These are phyloP conservation scores for Pollenia labialis DNA, from an alignment of 2,888 invertebrate species.

Conservation along the genomic window DNA sequence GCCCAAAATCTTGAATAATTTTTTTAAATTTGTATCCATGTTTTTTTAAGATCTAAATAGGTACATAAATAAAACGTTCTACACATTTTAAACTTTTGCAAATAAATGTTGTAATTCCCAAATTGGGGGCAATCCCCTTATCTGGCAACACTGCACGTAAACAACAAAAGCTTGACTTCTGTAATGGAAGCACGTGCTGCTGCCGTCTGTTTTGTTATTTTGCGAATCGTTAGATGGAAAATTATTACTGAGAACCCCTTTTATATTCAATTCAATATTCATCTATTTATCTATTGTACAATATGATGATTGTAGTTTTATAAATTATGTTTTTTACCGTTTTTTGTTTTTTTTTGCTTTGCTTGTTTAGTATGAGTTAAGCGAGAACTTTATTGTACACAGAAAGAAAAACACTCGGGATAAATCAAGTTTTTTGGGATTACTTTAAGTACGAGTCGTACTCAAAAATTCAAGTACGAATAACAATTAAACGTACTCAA, in stretches of 20 bases:
- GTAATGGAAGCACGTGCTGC: slow-evolving; percentile 48
- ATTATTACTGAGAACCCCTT: slow-evolving; percentile 9
- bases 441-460: too few relatives aligned
- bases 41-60: too few relatives aligned
- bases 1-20: too few relatives aligned
- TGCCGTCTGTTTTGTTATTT: slow-evolving; percentile 17
- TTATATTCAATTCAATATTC: slow-evolving; percentile 10
- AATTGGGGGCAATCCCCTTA: background rate
- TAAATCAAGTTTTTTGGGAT: too few relatives aligned
- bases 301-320: slow-evolving; percentile 1
- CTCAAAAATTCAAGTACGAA: too few relatives aligned
- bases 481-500: too few relatives aligned
- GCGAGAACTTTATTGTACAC: background rate
- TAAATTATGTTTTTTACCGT: background rate
- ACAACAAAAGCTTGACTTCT: slow-evolving; percentile 3
- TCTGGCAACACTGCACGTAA: slow-evolving; percentile 12
- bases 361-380: background rate
- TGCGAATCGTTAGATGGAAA: background rate
- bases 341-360: background rate
- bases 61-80: too few relatives aligned
- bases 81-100: too few relatives aligned
- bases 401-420: too few relatives aligned
- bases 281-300: background rate
- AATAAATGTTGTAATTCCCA: too few relatives aligned
- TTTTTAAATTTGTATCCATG: too few relatives aligned